These are phyloP conservation scores for Seladonia tumulorum DNA, from an alignment of 2,888 invertebrate species.

Conservation along the genomic window DNA sequence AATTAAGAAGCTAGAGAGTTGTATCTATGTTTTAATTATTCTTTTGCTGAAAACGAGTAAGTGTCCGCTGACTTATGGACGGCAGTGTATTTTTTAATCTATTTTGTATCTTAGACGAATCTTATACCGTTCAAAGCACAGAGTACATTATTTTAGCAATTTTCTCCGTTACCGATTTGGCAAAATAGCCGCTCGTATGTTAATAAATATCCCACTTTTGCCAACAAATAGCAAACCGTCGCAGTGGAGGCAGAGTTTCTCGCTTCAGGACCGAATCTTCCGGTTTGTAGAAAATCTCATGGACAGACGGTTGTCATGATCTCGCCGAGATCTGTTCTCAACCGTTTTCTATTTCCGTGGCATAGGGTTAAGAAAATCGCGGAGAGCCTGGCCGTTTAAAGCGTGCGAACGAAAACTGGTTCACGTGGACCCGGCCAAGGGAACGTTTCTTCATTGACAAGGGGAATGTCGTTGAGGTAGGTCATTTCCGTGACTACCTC, in stretches of 20 bases:
- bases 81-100: too few relatives aligned
- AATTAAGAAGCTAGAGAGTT: too few relatives aligned
- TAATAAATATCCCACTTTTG: neutral
- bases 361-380: neutral
- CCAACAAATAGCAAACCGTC: neutral
- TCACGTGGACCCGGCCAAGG: slow-evolving; percentile 48
- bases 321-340: neutral
- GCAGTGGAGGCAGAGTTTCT: neutral
- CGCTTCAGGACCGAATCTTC: neutral
- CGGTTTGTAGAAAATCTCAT: neutral
- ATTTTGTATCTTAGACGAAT: too few relatives aligned
- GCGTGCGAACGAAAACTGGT: slow-evolving; percentile 46
- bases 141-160: too few relatives aligned
- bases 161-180: too few relatives aligned
- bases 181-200: too few relatives aligned
- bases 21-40: too few relatives aligned
- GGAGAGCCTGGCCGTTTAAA: slow-evolving; percentile 39
- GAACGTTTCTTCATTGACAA: slow-evolving; percentile 69
- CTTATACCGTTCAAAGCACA: too few relatives aligned
- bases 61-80: too few relatives aligned
- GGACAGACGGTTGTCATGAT: neutral
- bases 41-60: too few relatives aligned
- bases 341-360: slow-evolving; percentile 2
- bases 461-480: slow-evolving; percentile 76
- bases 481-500: slow-evolving; percentile 80